These are phyloP conservation scores for Xylophagus ater DNA, from an alignment of 2,888 invertebrate genomes.

Conservation along the genomic window DNA sequence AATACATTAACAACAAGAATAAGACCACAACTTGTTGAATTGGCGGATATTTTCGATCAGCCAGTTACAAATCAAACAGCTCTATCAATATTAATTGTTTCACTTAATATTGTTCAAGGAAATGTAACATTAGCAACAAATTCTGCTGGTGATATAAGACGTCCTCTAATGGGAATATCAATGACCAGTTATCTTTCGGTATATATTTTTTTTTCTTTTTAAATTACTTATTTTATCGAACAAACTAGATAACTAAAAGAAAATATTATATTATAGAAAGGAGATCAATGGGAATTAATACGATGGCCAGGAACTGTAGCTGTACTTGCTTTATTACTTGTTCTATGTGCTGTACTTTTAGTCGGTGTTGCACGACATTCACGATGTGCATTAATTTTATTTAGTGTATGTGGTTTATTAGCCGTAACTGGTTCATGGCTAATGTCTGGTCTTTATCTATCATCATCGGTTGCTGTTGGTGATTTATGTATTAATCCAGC, in stretches of 20 bases:
- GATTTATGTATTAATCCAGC: constrained; percentile 81
- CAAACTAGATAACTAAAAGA: too few species aligned
- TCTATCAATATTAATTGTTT: constrained; percentile 55
- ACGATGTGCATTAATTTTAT: constrained; percentile 77
- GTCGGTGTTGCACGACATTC: constrained; percentile 84
- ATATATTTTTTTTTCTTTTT: constrained; percentile 13
- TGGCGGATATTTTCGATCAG: constrained; percentile 66
- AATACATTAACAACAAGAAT: constrained; percentile 59
- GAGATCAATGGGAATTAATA: constrained; percentile 61
- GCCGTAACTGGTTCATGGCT: constrained; percentile 84
- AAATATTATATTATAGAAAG: constrained; percentile 42
- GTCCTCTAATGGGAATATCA: constrained; percentile 58
- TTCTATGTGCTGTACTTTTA: constrained; percentile 77
- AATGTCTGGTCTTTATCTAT: constrained; percentile 76
- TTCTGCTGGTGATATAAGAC: constrained; percentile 63
- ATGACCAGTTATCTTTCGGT: constrained; percentile 48
- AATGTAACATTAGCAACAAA: constrained; percentile 66
- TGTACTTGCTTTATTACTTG: constrained; percentile 70
- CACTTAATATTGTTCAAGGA: constrained; percentile 56
- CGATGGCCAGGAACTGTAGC: constrained; percentile 87
- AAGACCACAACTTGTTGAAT: constrained; percentile 55
- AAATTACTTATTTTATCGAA: too few species aligned
- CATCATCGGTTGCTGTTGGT: constrained; percentile 71
- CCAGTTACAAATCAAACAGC: constrained; percentile 69
- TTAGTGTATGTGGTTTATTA: constrained; percentile 75